Conservation (phyloP, 2,888 invertebrate genomes). For the Scrobipalpa atriplicella region DNA sequence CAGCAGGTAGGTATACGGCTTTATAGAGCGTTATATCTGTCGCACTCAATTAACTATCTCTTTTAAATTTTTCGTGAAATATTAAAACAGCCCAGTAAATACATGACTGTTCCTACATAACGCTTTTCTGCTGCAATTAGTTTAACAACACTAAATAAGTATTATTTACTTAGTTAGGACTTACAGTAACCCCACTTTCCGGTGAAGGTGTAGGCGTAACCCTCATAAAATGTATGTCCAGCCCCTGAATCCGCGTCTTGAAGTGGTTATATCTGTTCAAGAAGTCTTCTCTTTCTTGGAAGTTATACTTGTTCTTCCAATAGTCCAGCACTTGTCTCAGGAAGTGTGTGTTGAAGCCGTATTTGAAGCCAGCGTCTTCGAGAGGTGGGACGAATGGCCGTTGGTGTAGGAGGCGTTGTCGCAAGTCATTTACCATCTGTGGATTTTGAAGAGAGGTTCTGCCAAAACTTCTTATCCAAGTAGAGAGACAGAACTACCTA, state of each 20-base stretch:
- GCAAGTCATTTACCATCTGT: slow-evolving; percentile 78
- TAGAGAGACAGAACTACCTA: too few relatives aligned
- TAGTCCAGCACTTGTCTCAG: slow-evolving; percentile 86
- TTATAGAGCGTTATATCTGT: too few relatives aligned
- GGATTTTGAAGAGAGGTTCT: neutral
- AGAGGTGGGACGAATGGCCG: slow-evolving; percentile 80
- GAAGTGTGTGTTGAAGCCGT: slow-evolving; percentile 90
- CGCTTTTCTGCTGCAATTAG: too few relatives aligned
- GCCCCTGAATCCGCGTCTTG: slow-evolving; percentile 87
- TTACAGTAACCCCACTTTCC: slow-evolving; percentile 26
- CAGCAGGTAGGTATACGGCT: too few relatives aligned
- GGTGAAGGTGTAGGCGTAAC: slow-evolving; percentile 83
- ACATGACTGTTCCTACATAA: too few relatives aligned
- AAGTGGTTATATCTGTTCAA: slow-evolving; percentile 91
- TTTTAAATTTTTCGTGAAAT: too few relatives aligned
- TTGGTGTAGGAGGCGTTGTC: slow-evolving; percentile 77
- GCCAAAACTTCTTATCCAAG: too few relatives aligned
- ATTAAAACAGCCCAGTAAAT: too few relatives aligned
- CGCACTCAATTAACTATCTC: too few relatives aligned
- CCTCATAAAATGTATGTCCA: slow-evolving; percentile 90
- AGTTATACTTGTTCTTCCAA: slow-evolving; percentile 90
- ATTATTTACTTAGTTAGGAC: too few relatives aligned
- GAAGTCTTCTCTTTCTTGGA: slow-evolving; percentile 83
- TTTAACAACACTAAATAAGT: too few relatives aligned
- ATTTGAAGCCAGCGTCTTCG: slow-evolving; percentile 87